Evolutionary conservation across 2,888 invertebrate species (phyloP).

Genomic region (Callimorpha dominula): DNA sequence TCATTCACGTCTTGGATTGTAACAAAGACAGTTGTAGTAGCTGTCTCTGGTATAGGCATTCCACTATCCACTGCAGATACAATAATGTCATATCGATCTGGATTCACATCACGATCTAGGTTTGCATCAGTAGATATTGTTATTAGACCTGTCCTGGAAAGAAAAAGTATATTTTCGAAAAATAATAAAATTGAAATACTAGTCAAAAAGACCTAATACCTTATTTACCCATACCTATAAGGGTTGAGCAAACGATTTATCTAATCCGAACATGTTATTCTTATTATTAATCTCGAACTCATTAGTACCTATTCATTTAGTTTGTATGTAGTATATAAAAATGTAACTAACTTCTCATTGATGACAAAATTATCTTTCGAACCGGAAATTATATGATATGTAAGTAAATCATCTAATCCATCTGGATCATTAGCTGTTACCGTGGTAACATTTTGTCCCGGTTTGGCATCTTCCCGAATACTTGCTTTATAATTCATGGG

Average conservation of each 20-base stretch:
- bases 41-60: constrained; percentile 91
- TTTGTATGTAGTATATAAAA: background rate
- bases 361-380: constrained; percentile 93
- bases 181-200: background rate
- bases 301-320: too few relatives aligned
- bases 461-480: constrained; percentile 89
- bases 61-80: constrained; percentile 93
- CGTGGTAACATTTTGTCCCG: constrained; percentile 90
- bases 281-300: too few relatives aligned
- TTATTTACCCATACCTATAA: background rate
- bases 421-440: constrained; percentile 93
- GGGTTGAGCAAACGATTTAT: too few relatives aligned
- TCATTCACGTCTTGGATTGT: constrained; percentile 93
- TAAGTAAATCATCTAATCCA: constrained; percentile 89
- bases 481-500: constrained; percentile 91
- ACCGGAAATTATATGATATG: constrained; percentile 90
- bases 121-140: constrained; percentile 91
- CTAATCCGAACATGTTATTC: too few relatives aligned
- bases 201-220: background rate
- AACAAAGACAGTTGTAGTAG: constrained; percentile 91
- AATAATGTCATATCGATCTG: constrained; percentile 90
- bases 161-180: background rate
- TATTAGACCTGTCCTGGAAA: constrained; percentile 88
- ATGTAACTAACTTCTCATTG: constrained; percentile 87
- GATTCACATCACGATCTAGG: constrained; percentile 89